phyloP scores from a whole-genome alignment of 2,113 vertebrate genomes.

The Pseudopipra pipra region DNA sequence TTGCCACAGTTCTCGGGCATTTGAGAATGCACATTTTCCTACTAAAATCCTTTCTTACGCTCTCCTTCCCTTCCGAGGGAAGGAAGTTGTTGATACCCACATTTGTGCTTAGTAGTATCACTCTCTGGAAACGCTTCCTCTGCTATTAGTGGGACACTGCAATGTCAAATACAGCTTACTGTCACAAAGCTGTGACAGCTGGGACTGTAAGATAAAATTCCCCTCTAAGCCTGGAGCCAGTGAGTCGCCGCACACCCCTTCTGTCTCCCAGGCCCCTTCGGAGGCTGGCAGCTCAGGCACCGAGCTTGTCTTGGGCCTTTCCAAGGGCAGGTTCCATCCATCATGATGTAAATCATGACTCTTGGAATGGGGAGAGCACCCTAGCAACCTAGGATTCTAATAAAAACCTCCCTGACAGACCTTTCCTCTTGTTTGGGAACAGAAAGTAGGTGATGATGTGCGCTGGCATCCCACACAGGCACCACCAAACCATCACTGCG shows the following conservation, averaged over 20 bases:
- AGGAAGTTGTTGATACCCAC: neutral
- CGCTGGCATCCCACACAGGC: neutral
- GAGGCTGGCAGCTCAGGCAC: neutral
- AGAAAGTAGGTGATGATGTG: neutral
- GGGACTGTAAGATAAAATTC: neutral
- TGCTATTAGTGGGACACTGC: neutral
- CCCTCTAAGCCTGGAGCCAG: neutral
- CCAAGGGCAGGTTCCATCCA: neutral
- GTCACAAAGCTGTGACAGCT: neutral
- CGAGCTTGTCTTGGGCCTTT: neutral
- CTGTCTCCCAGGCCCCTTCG: rapidly evolving
- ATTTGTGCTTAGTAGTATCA: neutral
- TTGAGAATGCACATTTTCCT: neutral
- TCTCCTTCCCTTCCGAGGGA: neutral
- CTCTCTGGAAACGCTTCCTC: neutral
- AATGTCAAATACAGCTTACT: neutral
- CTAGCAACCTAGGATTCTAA: no score
- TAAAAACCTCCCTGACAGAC: neutral
- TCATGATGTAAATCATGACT: neutral
- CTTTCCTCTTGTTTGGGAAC: neutral
- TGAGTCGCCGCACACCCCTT: rapidly evolving
- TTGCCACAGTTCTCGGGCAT: neutral
- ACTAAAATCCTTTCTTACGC: neutral
- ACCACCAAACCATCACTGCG: neutral
- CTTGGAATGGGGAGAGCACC: neutral